Evolutionary conservation across 2,888 invertebrate genomes (phyloP).

Genomic region (Seira musarum): DNA sequence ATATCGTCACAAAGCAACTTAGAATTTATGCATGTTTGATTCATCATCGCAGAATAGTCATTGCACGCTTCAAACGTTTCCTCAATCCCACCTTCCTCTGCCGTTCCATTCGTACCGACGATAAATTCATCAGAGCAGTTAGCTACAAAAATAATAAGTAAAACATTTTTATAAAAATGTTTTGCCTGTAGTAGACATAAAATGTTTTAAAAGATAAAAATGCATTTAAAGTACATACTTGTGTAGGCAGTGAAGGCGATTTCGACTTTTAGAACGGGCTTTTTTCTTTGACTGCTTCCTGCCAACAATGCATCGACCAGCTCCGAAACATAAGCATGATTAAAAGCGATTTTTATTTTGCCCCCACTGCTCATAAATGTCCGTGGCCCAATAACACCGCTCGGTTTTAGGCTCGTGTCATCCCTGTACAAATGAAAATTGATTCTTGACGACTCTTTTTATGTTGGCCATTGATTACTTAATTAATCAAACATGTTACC

Average conservation of each 20-base stretch:
- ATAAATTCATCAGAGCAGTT: slow-evolving; percentile 43
- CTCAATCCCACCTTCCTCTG: slow-evolving; percentile 30
- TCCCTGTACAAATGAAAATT: no score
- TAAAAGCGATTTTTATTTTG: slow-evolving; percentile 57
- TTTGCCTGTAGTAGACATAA: no score
- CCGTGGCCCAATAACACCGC: slow-evolving; percentile 55
- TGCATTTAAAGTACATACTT: slow-evolving; percentile 36
- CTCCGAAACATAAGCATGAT: slow-evolving; percentile 63
- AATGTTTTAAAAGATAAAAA: slow-evolving; percentile 3
- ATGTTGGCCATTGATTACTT: no score
- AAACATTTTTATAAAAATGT: neutral
- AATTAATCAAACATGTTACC: no score
- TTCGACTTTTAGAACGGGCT: slow-evolving; percentile 54
- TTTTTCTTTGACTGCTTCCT: slow-evolving; percentile 52
- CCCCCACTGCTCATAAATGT: slow-evolving; percentile 48
- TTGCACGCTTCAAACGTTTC: slow-evolving; percentile 56
- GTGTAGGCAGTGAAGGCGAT: slow-evolving; percentile 61
- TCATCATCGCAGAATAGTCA: slow-evolving; percentile 40
- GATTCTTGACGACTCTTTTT: no score
- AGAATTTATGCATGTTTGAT: slow-evolving; percentile 63
- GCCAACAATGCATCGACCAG: slow-evolving; percentile 57
- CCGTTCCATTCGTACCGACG: slow-evolving; percentile 30
- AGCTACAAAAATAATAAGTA: slow-evolving; percentile 23
- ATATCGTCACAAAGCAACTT: slow-evolving; percentile 62
- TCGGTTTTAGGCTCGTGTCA: slow-evolving; percentile 44